phyloP scores from a whole-genome alignment of 1,140 invertebrate species.

The Carposina sasakii region DNA sequence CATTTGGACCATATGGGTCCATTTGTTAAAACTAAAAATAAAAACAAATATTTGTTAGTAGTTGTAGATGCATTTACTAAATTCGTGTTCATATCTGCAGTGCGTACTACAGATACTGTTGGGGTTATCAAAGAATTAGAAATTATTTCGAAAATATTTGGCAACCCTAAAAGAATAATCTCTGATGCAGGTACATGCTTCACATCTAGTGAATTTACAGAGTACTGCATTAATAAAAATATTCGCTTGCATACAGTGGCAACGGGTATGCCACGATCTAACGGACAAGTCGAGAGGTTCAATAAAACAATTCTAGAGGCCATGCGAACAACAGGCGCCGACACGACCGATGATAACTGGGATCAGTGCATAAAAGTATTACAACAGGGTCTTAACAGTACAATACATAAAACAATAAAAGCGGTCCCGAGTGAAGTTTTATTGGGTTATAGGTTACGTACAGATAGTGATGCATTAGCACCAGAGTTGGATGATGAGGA shows the following conservation, averaged over 20 bases:
- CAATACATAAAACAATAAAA: not conserved
- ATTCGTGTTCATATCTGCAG: not conserved
- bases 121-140: not conserved
- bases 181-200: not conserved
- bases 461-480: not conserved
- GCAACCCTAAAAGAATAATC: not conserved
- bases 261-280: not conserved
- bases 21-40: not conserved
- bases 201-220: not conserved
- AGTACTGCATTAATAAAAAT: not conserved
- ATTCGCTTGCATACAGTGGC: not conserved
- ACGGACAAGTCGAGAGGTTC: not conserved
- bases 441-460: not conserved
- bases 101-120: not conserved
- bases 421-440: not conserved
- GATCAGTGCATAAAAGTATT: not conserved
- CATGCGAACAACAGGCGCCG: not conserved
- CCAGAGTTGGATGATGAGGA: not conserved
- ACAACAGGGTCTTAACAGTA: not conserved
- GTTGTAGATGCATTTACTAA: conserved; percentile 8
- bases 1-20: conserved; percentile 8
- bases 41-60: conserved; percentile 6
- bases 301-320: not conserved
- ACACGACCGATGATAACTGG: not conserved
- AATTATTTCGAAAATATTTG: not conserved